Conservation (phyloP, 2,113 vertebrate genomes). For the Ictalurus punctatus region DNA sequence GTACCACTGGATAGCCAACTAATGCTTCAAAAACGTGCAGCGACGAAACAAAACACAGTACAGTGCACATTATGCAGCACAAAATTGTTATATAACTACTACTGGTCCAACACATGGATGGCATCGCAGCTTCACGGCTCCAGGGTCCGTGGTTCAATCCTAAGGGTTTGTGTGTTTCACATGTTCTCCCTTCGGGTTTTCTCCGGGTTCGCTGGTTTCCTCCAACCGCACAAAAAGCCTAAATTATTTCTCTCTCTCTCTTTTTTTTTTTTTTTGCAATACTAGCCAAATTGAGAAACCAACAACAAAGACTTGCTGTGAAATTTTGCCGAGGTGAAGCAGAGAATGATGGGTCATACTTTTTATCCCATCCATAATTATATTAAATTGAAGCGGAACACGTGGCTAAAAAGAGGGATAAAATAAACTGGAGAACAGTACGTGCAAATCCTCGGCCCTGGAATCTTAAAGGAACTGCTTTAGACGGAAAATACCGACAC, state of each 20-base stretch:
- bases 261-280: neutral
- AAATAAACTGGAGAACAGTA: neutral
- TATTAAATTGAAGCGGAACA: neutral
- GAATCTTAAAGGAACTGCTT: neutral
- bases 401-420: neutral
- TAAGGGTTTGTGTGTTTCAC: neutral
- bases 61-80: neutral
- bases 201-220: neutral
- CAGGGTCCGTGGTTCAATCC: neutral
- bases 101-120: neutral
- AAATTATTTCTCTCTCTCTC: too few relatives aligned
- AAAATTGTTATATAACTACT: neutral
- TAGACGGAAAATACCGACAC: neutral
- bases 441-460: neutral
- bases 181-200: too few relatives aligned
- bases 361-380: neutral
- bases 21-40: neutral
- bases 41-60: conserved; percentile 2
- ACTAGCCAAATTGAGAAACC: neutral
- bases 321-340: neutral
- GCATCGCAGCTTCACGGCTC: neutral
- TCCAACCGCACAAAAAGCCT: neutral
- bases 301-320: neutral
- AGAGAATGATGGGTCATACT: neutral
- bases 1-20: neutral